Percentiles rank a stretch among this genome's conserved stretches.
Conservation (phyloP, 2,797 vertebrate species). For the Myiotriccus ornatus region DNA sequence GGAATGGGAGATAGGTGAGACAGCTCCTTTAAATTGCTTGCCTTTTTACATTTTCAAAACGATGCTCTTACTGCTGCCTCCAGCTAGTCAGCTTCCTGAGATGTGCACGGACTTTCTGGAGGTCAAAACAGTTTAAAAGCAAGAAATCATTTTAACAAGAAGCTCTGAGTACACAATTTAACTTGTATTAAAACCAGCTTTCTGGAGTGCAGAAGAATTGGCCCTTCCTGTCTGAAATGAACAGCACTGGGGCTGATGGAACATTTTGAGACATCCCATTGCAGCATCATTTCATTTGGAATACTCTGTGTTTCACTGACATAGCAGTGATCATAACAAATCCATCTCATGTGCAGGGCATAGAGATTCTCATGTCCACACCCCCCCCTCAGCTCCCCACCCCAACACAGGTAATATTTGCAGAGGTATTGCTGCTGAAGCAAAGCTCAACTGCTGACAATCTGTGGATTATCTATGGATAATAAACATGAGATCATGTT, state of each 20-base stretch:
- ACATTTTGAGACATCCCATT: neutral
- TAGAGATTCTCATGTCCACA: neutral
- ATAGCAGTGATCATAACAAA: neutral
- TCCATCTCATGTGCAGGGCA: neutral
- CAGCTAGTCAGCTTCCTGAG: neutral
- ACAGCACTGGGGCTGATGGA: neutral
- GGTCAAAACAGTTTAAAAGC: slow-evolving; percentile 26
- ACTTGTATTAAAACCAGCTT: neutral
- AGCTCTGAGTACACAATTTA: neutral
- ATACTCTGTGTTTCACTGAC: neutral
- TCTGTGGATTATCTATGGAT: neutral
- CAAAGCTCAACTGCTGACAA: neutral
- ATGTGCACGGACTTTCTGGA: neutral
- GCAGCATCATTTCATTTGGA: neutral
- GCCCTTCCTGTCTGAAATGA: neutral
- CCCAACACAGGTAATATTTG: neutral
- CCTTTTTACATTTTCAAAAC: neutral
- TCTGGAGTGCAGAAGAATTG: neutral
- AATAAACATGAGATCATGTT: neutral
- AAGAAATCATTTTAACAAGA: slow-evolving; percentile 23
- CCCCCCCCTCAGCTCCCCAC: neutral
- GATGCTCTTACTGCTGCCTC: neutral
- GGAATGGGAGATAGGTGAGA: neutral
- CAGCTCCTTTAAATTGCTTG: neutral
- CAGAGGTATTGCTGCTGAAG: neutral